A percentile compares a stretch with the other conserved stretches of the same genome.
phyloP scores from a whole-genome alignment of 2,888 invertebrate genomes.

The Trichacis sp. region DNA sequence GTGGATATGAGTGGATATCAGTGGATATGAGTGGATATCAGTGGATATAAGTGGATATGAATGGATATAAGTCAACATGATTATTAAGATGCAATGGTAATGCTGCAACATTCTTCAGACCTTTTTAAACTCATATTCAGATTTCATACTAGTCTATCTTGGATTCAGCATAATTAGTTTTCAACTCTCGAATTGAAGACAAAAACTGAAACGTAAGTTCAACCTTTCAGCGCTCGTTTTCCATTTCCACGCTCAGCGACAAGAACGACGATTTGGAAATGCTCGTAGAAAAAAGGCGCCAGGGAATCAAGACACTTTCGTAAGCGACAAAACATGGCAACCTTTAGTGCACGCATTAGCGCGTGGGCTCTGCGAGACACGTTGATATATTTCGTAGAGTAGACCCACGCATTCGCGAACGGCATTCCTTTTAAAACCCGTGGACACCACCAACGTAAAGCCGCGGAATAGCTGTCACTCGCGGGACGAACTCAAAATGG shows the following conservation, averaged over 20 bases:
- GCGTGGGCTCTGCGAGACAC: constrained; percentile 36
- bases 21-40: no score
- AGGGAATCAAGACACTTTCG: constrained; percentile 34
- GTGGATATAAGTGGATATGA: no score
- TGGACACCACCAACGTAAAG: constrained; percentile 37
- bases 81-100: no score
- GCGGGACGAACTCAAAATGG: constrained; percentile 37
- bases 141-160: no score
- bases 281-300: neutral
- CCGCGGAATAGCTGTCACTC: constrained; percentile 47
- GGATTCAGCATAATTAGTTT: no score
- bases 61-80: no score
- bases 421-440: constrained; percentile 53
- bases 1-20: no score
- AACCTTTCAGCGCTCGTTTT: no score
- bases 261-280: neutral
- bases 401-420: constrained; percentile 38
- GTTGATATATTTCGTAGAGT: constrained; percentile 46
- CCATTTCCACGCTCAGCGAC: neutral
- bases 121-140: no score
- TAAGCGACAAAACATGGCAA: constrained; percentile 31
- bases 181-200: no score
- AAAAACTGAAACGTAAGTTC: no score
- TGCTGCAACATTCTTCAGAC: no score
- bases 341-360: constrained; percentile 37